Percentiles rank a stretch among this genome's conserved stretches.
These are phyloP conservation scores for Tetragonula clypearis DNA, from an alignment of 1,140 invertebrate species.

Conservation along the genomic window DNA sequence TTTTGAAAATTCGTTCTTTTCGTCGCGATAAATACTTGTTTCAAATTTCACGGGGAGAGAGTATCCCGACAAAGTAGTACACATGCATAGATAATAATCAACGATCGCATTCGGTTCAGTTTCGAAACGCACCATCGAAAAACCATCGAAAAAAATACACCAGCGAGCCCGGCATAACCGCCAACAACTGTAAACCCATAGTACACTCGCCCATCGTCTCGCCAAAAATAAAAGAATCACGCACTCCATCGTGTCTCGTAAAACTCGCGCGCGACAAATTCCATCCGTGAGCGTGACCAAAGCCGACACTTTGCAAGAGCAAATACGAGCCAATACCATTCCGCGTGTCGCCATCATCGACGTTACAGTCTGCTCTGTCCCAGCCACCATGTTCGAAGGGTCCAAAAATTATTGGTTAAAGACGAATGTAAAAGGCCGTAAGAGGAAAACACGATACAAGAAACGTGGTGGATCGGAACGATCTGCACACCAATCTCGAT, in stretches of 20 bases:
- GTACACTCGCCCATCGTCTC: not conserved
- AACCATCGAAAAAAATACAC: not conserved
- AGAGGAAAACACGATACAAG: constrained; percentile 35
- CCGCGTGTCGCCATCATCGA: not conserved
- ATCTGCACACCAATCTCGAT: constrained; percentile 37
- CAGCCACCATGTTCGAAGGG: not conserved
- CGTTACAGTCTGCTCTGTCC: not conserved
- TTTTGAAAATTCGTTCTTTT: no score
- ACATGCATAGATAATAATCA: not conserved
- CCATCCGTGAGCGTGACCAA: not conserved
- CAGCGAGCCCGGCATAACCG: not conserved
- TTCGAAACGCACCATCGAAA: not conserved
- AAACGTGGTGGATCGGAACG: not conserved
- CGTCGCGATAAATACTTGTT: no score
- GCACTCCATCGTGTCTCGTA: not conserved
- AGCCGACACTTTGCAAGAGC: not conserved
- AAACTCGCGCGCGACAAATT: no score
- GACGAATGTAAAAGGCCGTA: not conserved
- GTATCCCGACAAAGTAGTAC: no score
- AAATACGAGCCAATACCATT: not conserved
- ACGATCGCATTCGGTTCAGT: not conserved
- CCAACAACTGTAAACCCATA: not conserved
- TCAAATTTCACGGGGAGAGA: no score
- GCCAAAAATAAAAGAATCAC: not conserved
- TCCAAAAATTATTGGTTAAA: not conserved